Conservation (phyloP, 2,113 vertebrate species). For the Erythrocercus mccallii region DNA sequence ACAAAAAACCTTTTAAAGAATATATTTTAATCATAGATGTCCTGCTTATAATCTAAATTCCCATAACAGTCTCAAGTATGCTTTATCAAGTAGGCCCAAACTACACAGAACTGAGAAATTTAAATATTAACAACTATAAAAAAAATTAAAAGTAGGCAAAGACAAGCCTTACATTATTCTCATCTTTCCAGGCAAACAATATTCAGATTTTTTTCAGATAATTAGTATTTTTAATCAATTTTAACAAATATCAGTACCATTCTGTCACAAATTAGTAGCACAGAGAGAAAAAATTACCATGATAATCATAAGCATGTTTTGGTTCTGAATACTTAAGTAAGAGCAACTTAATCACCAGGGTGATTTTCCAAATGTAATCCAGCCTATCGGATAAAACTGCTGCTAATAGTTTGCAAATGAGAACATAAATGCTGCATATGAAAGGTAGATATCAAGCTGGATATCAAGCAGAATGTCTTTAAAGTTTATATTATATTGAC, state of each 20-base stretch:
- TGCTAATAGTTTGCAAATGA: background rate
- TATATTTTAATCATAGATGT: slow-evolving; percentile 38
- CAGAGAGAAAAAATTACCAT: background rate
- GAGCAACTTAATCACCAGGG: background rate
- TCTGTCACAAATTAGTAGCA: background rate
- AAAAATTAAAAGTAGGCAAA: background rate
- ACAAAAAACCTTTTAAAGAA: slow-evolving; percentile 30
- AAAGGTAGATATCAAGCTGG: background rate
- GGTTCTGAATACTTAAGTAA: background rate
- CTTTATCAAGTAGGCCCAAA: background rate
- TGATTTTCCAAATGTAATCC: background rate
- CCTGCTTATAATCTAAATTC: background rate
- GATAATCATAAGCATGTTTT: background rate
- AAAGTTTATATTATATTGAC: background rate
- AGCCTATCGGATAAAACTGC: background rate
- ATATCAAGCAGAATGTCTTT: background rate
- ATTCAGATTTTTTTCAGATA: background rate
- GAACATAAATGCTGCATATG: background rate
- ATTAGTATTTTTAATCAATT: background rate
- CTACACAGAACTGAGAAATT: background rate
- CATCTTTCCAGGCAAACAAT: background rate
- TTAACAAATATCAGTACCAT: background rate
- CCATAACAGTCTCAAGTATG: background rate
- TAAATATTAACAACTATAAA: background rate
- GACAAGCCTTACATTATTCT: background rate